A percentile compares a stretch with the other conserved stretches of the same genome.
These are phyloP conservation scores for Microcebus griseorufus DNA, from an alignment of 2,113 vertebrate species.

Conservation along the genomic window DNA sequence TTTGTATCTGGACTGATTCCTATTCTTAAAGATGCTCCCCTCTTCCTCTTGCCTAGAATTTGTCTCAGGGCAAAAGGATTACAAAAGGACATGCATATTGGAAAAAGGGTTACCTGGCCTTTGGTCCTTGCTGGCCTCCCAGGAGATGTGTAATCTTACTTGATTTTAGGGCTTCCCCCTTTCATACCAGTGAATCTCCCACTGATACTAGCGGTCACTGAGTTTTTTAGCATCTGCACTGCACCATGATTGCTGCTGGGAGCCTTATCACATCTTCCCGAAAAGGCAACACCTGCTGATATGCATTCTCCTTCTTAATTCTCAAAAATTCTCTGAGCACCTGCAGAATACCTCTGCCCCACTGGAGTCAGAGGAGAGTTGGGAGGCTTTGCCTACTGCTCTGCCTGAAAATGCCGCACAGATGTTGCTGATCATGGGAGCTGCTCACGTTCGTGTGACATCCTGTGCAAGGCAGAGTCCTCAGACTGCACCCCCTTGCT, in stretches of 20 bases:
- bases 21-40: not conserved
- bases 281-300: not conserved
- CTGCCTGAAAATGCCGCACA: not conserved
- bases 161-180: not conserved
- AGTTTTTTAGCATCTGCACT: not conserved
- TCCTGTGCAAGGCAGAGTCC: not conserved
- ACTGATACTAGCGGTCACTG: rapidly evolving
- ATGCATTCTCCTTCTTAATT: not conserved
- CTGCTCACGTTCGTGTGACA: not conserved
- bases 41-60: not conserved
- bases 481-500: too few relatives aligned
- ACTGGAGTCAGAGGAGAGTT: too few relatives aligned
- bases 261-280: not conserved
- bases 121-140: rapidly evolving
- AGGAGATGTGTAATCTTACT: too few relatives aligned
- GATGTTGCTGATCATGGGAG: not conserved
- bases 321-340: not conserved
- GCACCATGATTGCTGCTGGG: rapidly evolving
- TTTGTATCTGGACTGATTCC: not conserved
- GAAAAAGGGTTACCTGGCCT: not conserved
- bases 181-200: not conserved
- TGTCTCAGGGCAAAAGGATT: not conserved
- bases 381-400: not conserved
- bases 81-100: not conserved
- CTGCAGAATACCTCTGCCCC: rapidly evolving